phyloP scores from a whole-genome alignment of 2,888 invertebrate genomes.

The Cecidostiba fungosa region DNA sequence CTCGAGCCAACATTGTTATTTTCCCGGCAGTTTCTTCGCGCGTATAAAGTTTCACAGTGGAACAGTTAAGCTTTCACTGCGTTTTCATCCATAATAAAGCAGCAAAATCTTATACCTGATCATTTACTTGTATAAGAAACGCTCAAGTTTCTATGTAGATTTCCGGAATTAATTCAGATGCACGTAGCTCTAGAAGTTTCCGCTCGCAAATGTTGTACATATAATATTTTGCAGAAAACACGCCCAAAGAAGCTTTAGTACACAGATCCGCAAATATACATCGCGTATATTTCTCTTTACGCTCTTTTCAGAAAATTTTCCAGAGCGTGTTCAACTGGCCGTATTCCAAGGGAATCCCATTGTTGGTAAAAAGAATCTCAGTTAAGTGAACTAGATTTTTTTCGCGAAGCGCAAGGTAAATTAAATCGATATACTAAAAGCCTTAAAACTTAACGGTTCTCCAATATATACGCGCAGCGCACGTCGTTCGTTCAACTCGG shows the following conservation, averaged over 20 bases:
- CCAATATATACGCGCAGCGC: background rate
- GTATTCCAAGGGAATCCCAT: background rate
- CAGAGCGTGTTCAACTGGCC: background rate
- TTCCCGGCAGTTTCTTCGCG: constrained; percentile 8
- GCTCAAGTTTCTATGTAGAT: background rate
- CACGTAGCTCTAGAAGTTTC: too few species aligned
- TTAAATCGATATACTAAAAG: background rate
- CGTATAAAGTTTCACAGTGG: background rate
- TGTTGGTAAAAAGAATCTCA: background rate
- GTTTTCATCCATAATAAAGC: background rate
- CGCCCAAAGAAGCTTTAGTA: too few species aligned
- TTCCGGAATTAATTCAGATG: too few species aligned
- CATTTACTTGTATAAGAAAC: background rate
- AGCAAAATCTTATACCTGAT: background rate
- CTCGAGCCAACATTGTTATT: constrained; percentile 26
- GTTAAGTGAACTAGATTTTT: background rate
- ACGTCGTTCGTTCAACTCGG: background rate
- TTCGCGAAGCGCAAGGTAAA: background rate
- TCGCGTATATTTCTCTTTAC: too few species aligned
- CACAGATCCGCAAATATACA: too few species aligned
- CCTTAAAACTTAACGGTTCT: constrained; percentile 3
- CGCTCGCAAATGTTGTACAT: too few species aligned
- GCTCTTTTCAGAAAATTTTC: too few species aligned
- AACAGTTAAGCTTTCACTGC: background rate
- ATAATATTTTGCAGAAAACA: too few species aligned